Conservation (phyloP, 2,888 invertebrate genomes). For the Brachylomia viminalis region DNA sequence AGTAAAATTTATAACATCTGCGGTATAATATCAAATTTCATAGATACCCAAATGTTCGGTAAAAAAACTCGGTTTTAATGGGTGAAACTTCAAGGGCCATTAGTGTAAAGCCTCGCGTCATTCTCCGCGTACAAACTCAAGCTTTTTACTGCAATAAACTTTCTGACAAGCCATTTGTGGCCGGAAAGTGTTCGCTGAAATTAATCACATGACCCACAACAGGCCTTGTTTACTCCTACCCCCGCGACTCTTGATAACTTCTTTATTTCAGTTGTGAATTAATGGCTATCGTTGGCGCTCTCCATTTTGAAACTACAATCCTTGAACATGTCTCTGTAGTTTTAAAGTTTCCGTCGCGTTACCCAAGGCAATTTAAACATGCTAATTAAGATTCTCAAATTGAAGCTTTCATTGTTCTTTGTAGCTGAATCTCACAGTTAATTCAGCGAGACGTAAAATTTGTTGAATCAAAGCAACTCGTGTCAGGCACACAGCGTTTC, state of each 20-base stretch:
- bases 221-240: slow-evolving; percentile 78
- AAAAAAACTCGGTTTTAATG: slow-evolving; percentile 82
- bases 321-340: slow-evolving; percentile 66
- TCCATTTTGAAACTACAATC: slow-evolving; percentile 62
- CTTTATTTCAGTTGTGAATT: slow-evolving; percentile 77
- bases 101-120: slow-evolving; percentile 85
- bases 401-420: slow-evolving; percentile 83
- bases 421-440: slow-evolving; percentile 77
- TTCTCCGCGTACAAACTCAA: slow-evolving; percentile 83
- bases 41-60: slow-evolving; percentile 70
- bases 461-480: slow-evolving; percentile 82
- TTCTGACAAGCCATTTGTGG: slow-evolving; percentile 88
- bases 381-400: slow-evolving; percentile 80
- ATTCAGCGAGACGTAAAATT: slow-evolving; percentile 83
- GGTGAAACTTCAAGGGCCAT: slow-evolving; percentile 84
- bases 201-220: slow-evolving; percentile 85
- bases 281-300: slow-evolving; percentile 66
- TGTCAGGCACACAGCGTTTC: slow-evolving; percentile 77
- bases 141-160: slow-evolving; percentile 89
- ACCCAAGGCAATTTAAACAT: slow-evolving; percentile 72
- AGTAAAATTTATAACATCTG: slow-evolving; percentile 53
- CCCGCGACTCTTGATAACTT: slow-evolving; percentile 79
- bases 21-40: slow-evolving; percentile 65
- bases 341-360: slow-evolving; percentile 67
- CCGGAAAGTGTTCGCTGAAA: slow-evolving; percentile 85